Conservation (phyloP, 2,797 vertebrate species). For the Sorex maritimensis region DNA sequence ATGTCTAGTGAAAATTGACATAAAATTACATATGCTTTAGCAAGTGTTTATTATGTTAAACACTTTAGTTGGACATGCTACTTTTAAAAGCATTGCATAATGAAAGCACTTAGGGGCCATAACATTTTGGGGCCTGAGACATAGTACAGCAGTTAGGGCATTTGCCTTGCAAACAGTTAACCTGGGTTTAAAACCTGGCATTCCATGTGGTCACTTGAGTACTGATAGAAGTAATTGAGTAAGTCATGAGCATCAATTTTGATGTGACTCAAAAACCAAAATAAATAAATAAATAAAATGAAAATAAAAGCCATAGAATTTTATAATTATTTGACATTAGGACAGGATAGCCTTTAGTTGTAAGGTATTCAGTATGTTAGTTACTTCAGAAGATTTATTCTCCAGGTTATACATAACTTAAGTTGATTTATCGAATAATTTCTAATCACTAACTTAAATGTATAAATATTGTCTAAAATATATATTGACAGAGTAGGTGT, state of each 20-base stretch:
- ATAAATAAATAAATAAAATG: not conserved
- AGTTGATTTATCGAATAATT: constrained; percentile 67
- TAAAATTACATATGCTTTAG: constrained; percentile 60
- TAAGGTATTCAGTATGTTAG: constrained; percentile 57
- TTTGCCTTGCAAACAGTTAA: no score
- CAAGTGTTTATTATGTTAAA: constrained; percentile 68
- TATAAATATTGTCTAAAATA: not conserved
- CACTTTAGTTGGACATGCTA: constrained; percentile 9
- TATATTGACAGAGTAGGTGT: not conserved
- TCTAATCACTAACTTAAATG: not conserved
- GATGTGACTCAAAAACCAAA: not conserved
- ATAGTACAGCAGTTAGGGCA: no score
- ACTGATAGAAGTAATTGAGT: no score
- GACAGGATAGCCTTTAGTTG: constrained; percentile 13
- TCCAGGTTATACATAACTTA: constrained; percentile 49
- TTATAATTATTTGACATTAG: constrained; percentile 50
- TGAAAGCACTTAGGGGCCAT: not conserved
- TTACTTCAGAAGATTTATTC: constrained; percentile 43
- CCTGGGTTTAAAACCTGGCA: no score
- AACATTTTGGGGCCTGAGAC: no score
- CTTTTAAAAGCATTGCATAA: constrained; percentile 62
- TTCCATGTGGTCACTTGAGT: no score
- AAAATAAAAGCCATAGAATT: constrained; percentile 50
- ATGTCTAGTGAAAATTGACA: constrained; percentile 43
- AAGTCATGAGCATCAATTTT: no score